Evolutionary conservation across 2,113 vertebrate species (phyloP).

Genomic region (Channa argus): DNA sequence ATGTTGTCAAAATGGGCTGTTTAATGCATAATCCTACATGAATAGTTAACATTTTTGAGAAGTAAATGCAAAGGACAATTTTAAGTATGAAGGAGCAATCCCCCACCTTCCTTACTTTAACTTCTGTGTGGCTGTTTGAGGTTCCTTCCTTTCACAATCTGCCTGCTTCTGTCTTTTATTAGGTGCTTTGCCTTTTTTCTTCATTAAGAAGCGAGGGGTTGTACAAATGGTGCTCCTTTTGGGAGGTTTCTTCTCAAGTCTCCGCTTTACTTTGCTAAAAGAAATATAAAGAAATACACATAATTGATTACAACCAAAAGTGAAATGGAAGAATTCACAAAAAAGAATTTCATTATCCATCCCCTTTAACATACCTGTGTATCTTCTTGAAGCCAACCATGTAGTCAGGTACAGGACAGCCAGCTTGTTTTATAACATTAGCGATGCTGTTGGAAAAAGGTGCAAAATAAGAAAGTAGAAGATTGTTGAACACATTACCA

Average conservation of each 20-base stretch:
- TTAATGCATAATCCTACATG: no score
- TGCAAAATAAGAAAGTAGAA: neutral
- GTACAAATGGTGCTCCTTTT: conserved; percentile 91
- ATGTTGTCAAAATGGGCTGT: no score
- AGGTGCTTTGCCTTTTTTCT: conserved; percentile 64
- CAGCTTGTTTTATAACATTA: conserved; percentile 92
- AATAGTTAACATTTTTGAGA: no score
- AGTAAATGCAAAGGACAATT: no score
- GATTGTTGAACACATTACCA: neutral
- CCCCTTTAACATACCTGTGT: conserved; percentile 82
- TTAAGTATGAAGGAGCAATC: neutral
- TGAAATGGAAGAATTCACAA: neutral
- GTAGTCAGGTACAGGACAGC: conserved; percentile 96
- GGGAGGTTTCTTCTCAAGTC: conserved; percentile 90
- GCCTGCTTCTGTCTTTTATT: conserved; percentile 23
- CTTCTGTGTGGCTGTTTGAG: conserved; percentile 44
- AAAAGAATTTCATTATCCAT: neutral
- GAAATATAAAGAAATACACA: neutral
- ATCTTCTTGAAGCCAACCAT: conserved; percentile 92
- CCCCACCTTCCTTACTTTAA: conserved; percentile 34
- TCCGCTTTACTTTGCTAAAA: conserved; percentile 91
- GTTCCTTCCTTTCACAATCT: neutral
- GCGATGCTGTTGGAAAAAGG: conserved; percentile 85
- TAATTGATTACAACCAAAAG: neutral
- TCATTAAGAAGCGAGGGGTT: conserved; percentile 88